phyloP scores from a whole-genome alignment of 2,888 invertebrate genomes.

The Mycogona germanica region DNA sequence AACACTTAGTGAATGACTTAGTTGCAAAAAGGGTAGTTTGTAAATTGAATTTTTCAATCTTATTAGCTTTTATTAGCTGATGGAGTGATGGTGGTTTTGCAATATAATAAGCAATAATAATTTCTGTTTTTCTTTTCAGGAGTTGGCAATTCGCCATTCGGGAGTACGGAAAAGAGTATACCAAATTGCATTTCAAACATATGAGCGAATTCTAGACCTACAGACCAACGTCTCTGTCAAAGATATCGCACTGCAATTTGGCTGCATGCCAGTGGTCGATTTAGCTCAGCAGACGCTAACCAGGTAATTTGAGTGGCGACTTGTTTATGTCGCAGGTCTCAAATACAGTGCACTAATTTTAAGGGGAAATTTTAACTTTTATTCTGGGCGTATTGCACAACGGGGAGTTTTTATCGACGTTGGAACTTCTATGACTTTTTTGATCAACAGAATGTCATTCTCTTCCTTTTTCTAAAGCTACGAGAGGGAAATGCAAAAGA shows the following conservation, averaged over 20 bases:
- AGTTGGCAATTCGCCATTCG: conserved; percentile 11
- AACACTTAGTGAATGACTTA: too few relatives aligned
- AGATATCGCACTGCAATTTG: conserved; percentile 17
- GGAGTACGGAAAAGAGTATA: conserved; percentile 16
- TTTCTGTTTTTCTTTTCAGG: conserved; percentile 8
- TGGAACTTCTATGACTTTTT: neutral
- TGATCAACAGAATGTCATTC: neutral
- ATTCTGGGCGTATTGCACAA: too few relatives aligned
- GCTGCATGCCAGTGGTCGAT: conserved; percentile 9
- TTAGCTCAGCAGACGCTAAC: conserved; percentile 10
- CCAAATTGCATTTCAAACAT: conserved; percentile 5
- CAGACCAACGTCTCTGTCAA: neutral
- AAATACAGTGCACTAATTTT: too few relatives aligned
- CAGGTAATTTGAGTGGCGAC: conserved; percentile 4
- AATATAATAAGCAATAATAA: neutral
- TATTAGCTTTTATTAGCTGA: too few relatives aligned
- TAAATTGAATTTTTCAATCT: too few relatives aligned
- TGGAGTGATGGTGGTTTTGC: too few relatives aligned
- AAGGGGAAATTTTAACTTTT: too few relatives aligned
- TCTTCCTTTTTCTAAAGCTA: conserved; percentile 1
- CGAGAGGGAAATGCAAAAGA: conserved; percentile 1
- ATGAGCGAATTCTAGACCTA: conserved; percentile 11
- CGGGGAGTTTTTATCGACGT: neutral
- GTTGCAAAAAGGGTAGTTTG: too few relatives aligned
- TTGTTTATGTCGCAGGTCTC: neutral